Base-by-base conservation (phyloP, 2,888 invertebrate species). In the Atrina japonica region DNA sequence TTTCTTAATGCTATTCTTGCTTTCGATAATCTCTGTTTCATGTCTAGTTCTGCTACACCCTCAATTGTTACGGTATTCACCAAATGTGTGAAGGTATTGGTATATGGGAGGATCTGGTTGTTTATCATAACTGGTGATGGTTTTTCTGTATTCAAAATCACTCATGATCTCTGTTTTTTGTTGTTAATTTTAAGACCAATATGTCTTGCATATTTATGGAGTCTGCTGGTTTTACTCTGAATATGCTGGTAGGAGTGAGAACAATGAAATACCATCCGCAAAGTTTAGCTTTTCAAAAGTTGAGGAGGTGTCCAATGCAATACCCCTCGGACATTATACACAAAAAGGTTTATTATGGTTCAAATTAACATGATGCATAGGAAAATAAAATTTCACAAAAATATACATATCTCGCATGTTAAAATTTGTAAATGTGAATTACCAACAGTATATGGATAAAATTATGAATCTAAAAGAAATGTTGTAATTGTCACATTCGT, bases 181-280 rank as follows among this genome's bases (percentile, higher is more conserved):
- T 9, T 29, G 58, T 27, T 67, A 29, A 56, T 72, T 27, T 45
- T 30, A 2, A 52, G 59, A 6, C 58, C 63, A 11, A 53, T 30
- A 11, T 53, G 18, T 49, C 43, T 35, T 25, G 50, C 23, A 49
- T 41, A 53, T n/a, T 41, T 35, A 21, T 64, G 14, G 9, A 58
- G 27, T 25, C 41, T 47, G 3, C 1, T 25, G 25, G 23, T 41
- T 16, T 56, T 67, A 16, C 40, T 30, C 27, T 67, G 66, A 29
- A 66, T 71, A 29, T 66, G 71, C 27, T 50, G 63, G 30, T 66
- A 56, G n/a, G 61, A 61, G 59, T 18, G 40, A 71, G 14, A 71
- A 27, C 14, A 66, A 45, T 29, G 61, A 60, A 9, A 66, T 27
- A 23, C 66, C 61, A 55, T 71, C 43, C 0, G 29, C 66, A 55